Base-by-base conservation (phyloP, 2,888 invertebrate genomes). In the Mesoligia furuncula region DNA sequence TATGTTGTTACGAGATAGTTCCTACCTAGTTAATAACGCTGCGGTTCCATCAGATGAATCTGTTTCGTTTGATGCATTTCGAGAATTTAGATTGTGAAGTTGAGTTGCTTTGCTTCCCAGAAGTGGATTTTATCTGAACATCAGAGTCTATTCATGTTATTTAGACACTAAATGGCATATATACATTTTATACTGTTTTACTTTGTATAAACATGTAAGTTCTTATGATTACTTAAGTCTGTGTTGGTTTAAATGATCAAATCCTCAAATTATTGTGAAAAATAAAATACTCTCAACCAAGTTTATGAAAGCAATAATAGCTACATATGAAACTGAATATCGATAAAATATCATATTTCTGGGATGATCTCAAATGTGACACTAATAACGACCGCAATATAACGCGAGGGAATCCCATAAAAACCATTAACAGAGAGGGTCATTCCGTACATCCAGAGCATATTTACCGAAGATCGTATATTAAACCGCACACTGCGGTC, bases 401-500 rank as follows among this genome's bases (percentile, higher is more conserved):
- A 83, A 84, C 79, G 83, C 81, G 81, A 81, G 75, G 75, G 79
- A 82, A 77, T 77, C 70, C 75, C 80, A 88, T 87, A 88, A 87
- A 87, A 87, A 87, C 84, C 75, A 75, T 77, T 82, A 87, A 79
- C 73, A 75, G 76, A 75, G 70, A 78, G 69, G 62, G 69, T 75
- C 81, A 80, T 79, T 83, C 77, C 62, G 48, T 85, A 69, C 77
- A 65, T 83, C 84, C 74, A 77, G 78, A 80, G 78, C 73, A 68
- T 84, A 83, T 86, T 85, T 79, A 85, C 85, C 81, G 81, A 86
- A 85, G 87, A 87, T 86, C 86, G 85, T 84, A 78, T 84, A 90
- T 91, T 89, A 89, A 90, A 93, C 95, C 94, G 86, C 94, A 93
- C 87, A 87, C 90, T 90, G 93, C 92, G 95, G 94, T 93, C 93